phyloP scores from a whole-genome alignment of 1,140 invertebrate species.

The Drosophila biarmipes region DNA sequence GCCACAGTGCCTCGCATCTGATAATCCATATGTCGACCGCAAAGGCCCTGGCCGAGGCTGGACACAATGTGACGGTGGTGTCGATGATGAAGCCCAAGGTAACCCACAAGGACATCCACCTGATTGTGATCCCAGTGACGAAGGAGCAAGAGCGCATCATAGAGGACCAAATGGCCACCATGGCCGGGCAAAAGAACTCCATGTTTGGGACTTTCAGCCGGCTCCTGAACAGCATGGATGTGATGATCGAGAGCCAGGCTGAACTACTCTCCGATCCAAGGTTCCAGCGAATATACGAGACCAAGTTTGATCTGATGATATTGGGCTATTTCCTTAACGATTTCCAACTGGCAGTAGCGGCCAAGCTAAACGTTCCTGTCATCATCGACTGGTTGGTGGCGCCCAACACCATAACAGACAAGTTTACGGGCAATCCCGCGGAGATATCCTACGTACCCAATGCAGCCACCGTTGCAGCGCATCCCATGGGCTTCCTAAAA shows the following conservation, averaged over 20 bases:
- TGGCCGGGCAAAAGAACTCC: constrained; percentile 53
- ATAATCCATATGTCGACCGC: too few species aligned
- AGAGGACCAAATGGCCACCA: constrained; percentile 33
- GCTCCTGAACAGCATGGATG: constrained; percentile 41
- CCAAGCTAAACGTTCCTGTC: constrained; percentile 63
- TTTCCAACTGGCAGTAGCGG: constrained; percentile 69
- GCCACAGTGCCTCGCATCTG: constrained; percentile 70
- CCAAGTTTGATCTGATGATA: constrained; percentile 74
- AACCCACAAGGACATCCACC: constrained; percentile 55
- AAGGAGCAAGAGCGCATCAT: constrained; percentile 44
- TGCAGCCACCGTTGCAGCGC: constrained; percentile 3
- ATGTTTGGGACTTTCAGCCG: constrained; percentile 22
- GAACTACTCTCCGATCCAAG: constrained; percentile 51
- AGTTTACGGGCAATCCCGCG: constrained; percentile 56
- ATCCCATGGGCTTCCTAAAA: constrained; percentile 42
- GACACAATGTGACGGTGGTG: constrained; percentile 78
- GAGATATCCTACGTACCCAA: constrained; percentile 64
- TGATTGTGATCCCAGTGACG: constrained; percentile 57
- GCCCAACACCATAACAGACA: constrained; percentile 30
- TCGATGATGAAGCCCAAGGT: constrained; percentile 51
- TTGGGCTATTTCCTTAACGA: constrained; percentile 71
- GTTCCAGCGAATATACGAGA: constrained; percentile 65
- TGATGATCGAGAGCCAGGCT: constrained; percentile 55
- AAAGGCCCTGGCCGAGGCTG: constrained; percentile 60
- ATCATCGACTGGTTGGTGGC: constrained; percentile 59